Evolutionary conservation across 2,797 vertebrate genomes (phyloP).

Genomic region (Percopsis omiscomaycus): DNA sequence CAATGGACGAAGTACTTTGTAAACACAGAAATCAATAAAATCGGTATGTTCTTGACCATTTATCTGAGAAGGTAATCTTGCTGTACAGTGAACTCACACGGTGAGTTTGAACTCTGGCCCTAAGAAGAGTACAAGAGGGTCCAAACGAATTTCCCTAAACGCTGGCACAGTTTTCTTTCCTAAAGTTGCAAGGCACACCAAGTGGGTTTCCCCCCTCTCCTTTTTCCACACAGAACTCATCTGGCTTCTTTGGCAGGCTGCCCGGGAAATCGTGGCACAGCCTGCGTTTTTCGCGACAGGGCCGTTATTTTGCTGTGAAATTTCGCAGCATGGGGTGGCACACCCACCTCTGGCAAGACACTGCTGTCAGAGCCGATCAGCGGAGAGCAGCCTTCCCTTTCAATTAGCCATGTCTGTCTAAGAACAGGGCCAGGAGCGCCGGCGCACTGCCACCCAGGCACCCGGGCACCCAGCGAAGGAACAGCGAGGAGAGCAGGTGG

Average conservation of each 20-base stretch:
- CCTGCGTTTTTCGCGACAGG: conserved; percentile 66
- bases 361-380: conserved; percentile 78
- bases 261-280: conserved; percentile 67
- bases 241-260: conserved; percentile 71
- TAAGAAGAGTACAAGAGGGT: conserved; percentile 32
- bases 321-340: conserved; percentile 77
- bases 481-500: conserved; percentile 73
- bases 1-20: conserved; percentile 26
- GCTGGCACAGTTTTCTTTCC: conserved; percentile 47
- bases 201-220: conserved; percentile 61
- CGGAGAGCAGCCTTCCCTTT: conserved; percentile 79
- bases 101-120: conserved; percentile 38
- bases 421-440: conserved; percentile 70
- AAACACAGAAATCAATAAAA: conserved; percentile 39
- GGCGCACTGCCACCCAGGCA: conserved; percentile 49
- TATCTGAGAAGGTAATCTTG: conserved; percentile 40
- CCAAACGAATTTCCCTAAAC: conserved; percentile 46
- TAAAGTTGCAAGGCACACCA: conserved; percentile 58
- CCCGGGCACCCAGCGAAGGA: conserved; percentile 55
- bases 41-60: conserved; percentile 45
- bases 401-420: conserved; percentile 79
- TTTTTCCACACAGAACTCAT: conserved; percentile 68
- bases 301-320: conserved; percentile 74
- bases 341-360: conserved; percentile 77
- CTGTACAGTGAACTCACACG: conserved; percentile 22